Base-by-base conservation (phyloP, 2,888 invertebrate species). In the Lasioglossum calceatum region DNA sequence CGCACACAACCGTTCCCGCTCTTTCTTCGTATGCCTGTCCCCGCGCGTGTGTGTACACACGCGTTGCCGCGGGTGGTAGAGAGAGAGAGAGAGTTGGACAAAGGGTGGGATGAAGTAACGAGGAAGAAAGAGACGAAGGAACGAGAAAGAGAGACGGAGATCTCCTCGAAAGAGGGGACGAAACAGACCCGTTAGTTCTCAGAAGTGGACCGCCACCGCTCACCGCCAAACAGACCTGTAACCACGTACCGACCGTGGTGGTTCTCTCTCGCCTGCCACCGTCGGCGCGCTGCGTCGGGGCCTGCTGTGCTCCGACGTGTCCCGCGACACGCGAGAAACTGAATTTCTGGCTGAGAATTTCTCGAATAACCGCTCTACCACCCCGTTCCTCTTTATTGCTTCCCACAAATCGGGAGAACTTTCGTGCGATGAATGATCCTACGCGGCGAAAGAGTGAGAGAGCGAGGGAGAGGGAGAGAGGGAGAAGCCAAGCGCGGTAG, bases 171-270 rank as follows among this genome's bases (percentile, higher is more conserved):
- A 85, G 77, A 64, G 76, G 82, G 87, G 82, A 75, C 82, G 89
- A 93, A 92, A 92, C 93, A 93, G 94, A 94, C 94, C 94, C 94
- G 94, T 94, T 94, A 94, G 92, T 94, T 94, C 94, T 94, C 91
- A 92, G 94, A 94, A 94, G 92, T 93, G 92, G 92, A 92, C 92
- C 92, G 94, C 92, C 92, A 91, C 87, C 86, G 87, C 88, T 92
- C 91, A 91, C 93, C 93, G 94, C 92, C 93, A 93, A 94, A 94
- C 94, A 93, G 92, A 94, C 94, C 93, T 94, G 94, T 93, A 93
- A 93, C 93, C 91, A 92, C 87, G 91, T 92, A 90, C 87, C 87
- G 85, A 81, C 82, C 84, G 83, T 84, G 89, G 86, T 86, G 89
- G 85, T 87, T 88, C 86, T 81, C 86, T 88, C 80, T 84, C 82